Base-by-base conservation (phyloP, 2,113 vertebrate species). In the Sarotherodon lohbergeri region DNA sequence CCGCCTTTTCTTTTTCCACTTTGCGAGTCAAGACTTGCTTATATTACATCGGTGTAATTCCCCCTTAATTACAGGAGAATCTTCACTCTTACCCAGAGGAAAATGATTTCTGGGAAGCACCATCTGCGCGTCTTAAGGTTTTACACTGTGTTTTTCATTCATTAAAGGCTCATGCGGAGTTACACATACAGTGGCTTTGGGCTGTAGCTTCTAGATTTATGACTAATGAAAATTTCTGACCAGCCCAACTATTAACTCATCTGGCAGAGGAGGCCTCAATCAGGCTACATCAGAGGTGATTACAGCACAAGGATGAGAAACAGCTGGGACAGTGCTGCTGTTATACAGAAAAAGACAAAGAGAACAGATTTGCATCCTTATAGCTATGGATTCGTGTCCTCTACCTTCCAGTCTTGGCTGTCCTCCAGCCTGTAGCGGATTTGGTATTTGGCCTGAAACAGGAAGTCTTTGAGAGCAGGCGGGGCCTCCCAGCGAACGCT, bases 361-460 rank as follows among this genome's bases (percentile, higher is more conserved):
- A 83, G 85, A 81, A 5, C 24, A 82, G 71, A 82, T 88, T 52
- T 78, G 83, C 71, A 80, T 82, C 54, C 52, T 68, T 29, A 19
- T 48, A 81, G 2, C 19, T 41, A 36, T 16, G 19, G 5, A 71
- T 71, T 54, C 34, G 48, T 46, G 52, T 54, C 73, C 68, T 61
- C 61, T 96, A 99, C 98, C 98, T 99, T 99, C 98, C 98, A 99
- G 88, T 99, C 98, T 11, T 97, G 96, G 92, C 97, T 99, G 94
- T 99, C 98, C 95, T 99, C 98, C 89, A 99, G 97, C 1, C 98
- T 97, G 96, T 99, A 99, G 91, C 98, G 98, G 95, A 99, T 99
- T 97, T 99, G 98, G 94, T 99, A 99, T 94, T 99, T 99, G 96
- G 98, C 98, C 95, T 98, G 98, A 90, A 99, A 99, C 36, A 99